Evolutionary conservation across 2,113 vertebrate species (phyloP), one percentile per base, ranked within the genome.

Genomic region (Aphyosemion australe): DNA sequence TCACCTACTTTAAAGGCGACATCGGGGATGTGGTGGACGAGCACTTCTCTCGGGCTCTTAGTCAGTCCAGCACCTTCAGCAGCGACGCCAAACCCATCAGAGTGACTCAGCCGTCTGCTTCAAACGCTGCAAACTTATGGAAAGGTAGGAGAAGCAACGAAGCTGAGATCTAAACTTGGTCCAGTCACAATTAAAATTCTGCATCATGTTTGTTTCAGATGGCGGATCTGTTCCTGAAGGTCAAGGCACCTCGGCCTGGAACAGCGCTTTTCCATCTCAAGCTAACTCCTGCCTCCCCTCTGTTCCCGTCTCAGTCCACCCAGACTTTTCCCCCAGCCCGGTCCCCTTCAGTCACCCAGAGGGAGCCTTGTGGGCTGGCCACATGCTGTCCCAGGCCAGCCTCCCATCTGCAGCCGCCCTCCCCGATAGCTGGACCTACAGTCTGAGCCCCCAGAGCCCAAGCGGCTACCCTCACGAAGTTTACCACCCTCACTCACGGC

Each of bases 1-100:
- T 99, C 92, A 99, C 96, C 59, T 99, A 99, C 89, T 99, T 98
- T 92, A 95, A 95, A 81, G 97, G 97, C 57, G 93, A 98, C 88
- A 98, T 98, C 63, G 93, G 95, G 4, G 95, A 97, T 7, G 96
- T 97, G 86, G 97, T 99, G 72, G 97, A 99, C 65, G 96, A 98
- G 82, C 97, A 99, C 82, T 99, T 99, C 87, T 96, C 95, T 41
- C 94, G 97, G 72, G 97, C 97, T 84, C 93, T 99, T 82, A 97
- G 95, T 86, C 96, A 97, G 94, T 77, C 92, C 72, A 93, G 93
- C 79, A 91, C 85, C 89, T 95, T 97, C 87, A 93, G 56, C 86
- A 88, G 91, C 16, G 94, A 97, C 71, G 58, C 88, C 84, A 98
- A 96, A 85, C 92, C 86, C 61, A 70, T 86, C 64, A 92, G 94